Percentiles rank a stretch among this genome's conserved stretches.
phyloP scores from a whole-genome alignment of 2,797 vertebrate genomes.

The Dendrocincla tyrannina region DNA sequence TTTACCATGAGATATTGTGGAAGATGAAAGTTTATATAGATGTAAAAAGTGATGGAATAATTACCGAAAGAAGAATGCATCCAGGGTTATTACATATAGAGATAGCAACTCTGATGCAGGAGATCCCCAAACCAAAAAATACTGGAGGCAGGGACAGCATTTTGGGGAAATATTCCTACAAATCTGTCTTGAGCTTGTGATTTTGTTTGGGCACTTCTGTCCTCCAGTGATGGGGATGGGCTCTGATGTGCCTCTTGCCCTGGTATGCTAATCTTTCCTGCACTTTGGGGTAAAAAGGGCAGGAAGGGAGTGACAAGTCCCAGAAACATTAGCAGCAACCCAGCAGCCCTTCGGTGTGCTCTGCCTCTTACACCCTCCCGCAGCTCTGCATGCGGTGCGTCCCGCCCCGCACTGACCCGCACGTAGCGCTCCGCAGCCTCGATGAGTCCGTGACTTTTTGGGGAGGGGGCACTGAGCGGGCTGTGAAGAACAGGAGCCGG shows the following conservation, averaged over 20 bases:
- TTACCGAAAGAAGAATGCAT: neutral
- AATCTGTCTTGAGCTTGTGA: neutral
- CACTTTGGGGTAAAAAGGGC: neutral
- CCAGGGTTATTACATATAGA: neutral
- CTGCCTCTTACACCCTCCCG: neutral
- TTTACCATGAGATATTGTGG: neutral
- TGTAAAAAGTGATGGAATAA: neutral
- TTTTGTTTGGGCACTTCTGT: neutral
- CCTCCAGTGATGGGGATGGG: neutral
- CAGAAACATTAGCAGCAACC: neutral
- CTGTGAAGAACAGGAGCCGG: neutral
- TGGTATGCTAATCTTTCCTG: neutral
- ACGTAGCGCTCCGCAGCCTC: neutral
- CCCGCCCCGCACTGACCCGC: neutral
- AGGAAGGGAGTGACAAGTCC: neutral
- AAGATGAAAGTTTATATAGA: neutral
- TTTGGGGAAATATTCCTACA: neutral
- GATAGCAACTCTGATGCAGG: neutral
- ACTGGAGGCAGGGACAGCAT: neutral
- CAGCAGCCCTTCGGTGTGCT: neutral
- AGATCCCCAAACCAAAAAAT: neutral
- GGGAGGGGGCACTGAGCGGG: neutral
- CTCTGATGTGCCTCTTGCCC: neutral
- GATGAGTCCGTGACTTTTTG: fast-evolving
- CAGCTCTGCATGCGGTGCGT: neutral